Evolutionary conservation across 1,140 invertebrate genomes (phyloP).

Genomic region (Zaprionus nigranus): DNA sequence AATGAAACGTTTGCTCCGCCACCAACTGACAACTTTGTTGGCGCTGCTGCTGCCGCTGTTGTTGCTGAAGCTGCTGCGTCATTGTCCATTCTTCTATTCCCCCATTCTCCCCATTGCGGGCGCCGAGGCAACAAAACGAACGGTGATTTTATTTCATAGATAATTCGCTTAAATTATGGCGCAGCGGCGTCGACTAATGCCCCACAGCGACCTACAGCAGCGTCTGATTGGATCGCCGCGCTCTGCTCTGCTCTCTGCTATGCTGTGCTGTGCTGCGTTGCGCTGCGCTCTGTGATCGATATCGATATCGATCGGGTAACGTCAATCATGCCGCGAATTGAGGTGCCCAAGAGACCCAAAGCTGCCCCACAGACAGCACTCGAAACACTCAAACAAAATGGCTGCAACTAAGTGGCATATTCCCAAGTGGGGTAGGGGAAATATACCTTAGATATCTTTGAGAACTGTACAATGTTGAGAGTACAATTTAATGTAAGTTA

Average conservation of each 20-base stretch:
- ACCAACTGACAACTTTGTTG: slow-evolving; percentile 21
- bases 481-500: not conserved
- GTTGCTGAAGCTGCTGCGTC: slow-evolving; percentile 24
- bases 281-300: slow-evolving; percentile 30
- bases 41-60: not conserved
- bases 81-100: slow-evolving; percentile 23
- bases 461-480: not conserved
- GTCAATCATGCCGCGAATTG: slow-evolving; percentile 63
- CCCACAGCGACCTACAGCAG: slow-evolving; percentile 80
- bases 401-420: slow-evolving; percentile 17
- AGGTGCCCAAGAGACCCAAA: slow-evolving; percentile 31
- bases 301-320: slow-evolving; percentile 62
- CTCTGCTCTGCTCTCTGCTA: not conserved
- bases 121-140: slow-evolving; percentile 52
- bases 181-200: slow-evolving; percentile 67
- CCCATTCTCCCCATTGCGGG: slow-evolving; percentile 30
- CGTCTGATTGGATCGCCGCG: slow-evolving; percentile 57
- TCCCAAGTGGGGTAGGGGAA: not conserved
- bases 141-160: slow-evolving; percentile 83
- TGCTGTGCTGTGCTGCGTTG: not conserved
- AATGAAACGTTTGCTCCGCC: slow-evolving; percentile 43
- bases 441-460: not conserved
- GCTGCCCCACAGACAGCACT: slow-evolving; percentile 7
- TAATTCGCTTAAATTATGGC: slow-evolving; percentile 84
- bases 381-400: slow-evolving; percentile 27